Conservation (phyloP, 64 coral and sea anemone genomes). For the Porites australiensis region DNA sequence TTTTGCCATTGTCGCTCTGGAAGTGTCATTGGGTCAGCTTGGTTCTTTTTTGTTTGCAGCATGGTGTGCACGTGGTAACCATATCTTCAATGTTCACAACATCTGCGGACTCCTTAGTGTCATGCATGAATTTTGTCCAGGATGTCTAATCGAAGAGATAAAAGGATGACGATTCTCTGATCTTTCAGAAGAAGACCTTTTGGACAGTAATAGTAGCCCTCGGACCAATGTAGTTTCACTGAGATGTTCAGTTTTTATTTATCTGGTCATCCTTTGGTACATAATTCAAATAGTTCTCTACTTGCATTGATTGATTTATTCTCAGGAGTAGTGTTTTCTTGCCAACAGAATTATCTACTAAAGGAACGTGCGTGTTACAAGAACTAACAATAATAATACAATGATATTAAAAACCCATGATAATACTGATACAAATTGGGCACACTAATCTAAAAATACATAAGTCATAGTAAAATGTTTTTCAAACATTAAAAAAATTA, state of each 20-base stretch:
- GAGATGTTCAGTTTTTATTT: not conserved
- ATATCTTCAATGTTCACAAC: slow-evolving; percentile 28
- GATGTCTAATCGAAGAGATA: slow-evolving; percentile 8
- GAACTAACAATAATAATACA: too few species aligned
- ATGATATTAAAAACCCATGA: too few species aligned
- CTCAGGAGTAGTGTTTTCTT: too few species aligned
- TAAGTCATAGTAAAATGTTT: too few species aligned
- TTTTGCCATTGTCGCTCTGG: slow-evolving; percentile 49
- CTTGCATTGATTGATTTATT: not conserved
- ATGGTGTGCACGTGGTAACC: not conserved
- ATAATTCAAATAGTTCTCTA: not conserved
- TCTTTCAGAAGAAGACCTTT: slow-evolving; percentile 49
- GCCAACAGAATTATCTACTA: too few species aligned
- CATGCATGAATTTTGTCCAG: slow-evolving; percentile 45
- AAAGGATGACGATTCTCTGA: not conserved
- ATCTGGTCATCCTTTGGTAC: slow-evolving; percentile 33
- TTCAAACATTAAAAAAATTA: too few species aligned
- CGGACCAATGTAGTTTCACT: not conserved
- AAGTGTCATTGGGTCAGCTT: not conserved
- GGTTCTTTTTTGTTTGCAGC: not conserved
- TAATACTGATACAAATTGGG: too few species aligned
- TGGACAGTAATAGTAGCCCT: not conserved
- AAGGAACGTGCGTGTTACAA: too few species aligned
- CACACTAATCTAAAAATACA: too few species aligned
- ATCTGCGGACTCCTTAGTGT: slow-evolving; percentile 28